These are phyloP conservation scores for Drosophila repletoides DNA, from an alignment of 1,140 invertebrate species.

Conservation along the genomic window DNA sequence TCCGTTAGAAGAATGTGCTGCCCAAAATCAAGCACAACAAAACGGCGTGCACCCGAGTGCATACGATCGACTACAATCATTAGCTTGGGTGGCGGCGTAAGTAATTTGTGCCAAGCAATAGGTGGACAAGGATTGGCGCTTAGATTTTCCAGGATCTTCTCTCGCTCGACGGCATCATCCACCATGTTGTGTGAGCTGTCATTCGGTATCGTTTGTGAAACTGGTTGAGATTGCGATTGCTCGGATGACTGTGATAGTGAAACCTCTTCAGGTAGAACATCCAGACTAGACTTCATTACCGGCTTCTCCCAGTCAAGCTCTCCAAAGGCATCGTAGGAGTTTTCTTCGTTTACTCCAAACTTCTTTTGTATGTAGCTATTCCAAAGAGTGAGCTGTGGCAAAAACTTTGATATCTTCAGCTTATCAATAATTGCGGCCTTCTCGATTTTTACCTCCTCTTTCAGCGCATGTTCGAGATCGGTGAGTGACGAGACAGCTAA, in stretches of 20 bases:
- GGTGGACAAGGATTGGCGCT: conserved; percentile 66
- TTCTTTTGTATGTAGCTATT: conserved; percentile 62
- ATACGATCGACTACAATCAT: conserved; percentile 95
- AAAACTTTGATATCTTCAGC: conserved; percentile 59
- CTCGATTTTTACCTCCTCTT: conserved; percentile 61
- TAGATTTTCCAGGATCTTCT: conserved; percentile 50
- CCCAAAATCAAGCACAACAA: conserved; percentile 95
- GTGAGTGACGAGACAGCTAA: conserved; percentile 41
- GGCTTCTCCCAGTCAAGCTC: conserved; percentile 54
- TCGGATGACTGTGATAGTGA: conserved; percentile 28
- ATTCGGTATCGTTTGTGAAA: background rate
- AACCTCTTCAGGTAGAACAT: conserved; percentile 19
- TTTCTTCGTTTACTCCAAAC: conserved; percentile 48
- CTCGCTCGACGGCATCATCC: conserved; percentile 53
- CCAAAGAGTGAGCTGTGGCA: conserved; percentile 56
- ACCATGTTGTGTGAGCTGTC: conserved; percentile 5
- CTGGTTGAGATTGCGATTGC: conserved; percentile 27
- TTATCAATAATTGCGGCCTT: conserved; percentile 55
- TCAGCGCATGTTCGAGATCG: conserved; percentile 53
- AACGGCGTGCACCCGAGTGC: conserved; percentile 93
- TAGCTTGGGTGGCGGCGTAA: conserved; percentile 90
- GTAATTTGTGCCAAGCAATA: conserved; percentile 89
- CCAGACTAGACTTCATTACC: conserved; percentile 9
- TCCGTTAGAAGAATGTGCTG: conserved; percentile 93
- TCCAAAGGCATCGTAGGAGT: conserved; percentile 27